Evolutionary conservation across 2,113 vertebrate genomes (phyloP).

Genomic region (Dromiciops gliroides): DNA sequence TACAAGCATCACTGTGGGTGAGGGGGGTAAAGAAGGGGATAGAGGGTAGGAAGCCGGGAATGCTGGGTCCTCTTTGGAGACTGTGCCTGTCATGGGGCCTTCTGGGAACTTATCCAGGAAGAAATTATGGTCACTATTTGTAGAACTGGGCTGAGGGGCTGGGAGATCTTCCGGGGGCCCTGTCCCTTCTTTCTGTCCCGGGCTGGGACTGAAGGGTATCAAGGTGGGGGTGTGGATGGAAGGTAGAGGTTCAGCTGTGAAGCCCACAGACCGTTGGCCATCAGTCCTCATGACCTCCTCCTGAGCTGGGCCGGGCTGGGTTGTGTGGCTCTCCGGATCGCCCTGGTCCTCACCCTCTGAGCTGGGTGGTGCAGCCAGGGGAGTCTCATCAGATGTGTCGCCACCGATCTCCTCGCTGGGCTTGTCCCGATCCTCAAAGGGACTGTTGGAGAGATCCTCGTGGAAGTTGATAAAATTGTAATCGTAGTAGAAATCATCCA

Average conservation of each 20-base stretch:
- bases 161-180: conserved; percentile 72
- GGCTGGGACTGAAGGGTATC: background rate
- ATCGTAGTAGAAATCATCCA: conserved; percentile 98
- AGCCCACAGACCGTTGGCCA: background rate
- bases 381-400: background rate
- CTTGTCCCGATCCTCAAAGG: conserved; percentile 69
- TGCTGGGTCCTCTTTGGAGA: background rate
- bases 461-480: conserved; percentile 99
- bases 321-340: background rate
- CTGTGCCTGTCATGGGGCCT: background rate
- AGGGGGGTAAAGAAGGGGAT: fast-evolving
- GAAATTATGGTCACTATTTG: fast-evolving
- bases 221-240: fast-evolving
- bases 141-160: conserved; percentile 62
- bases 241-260: fast-evolving
- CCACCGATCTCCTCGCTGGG: background rate
- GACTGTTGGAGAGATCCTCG: conserved; percentile 90
- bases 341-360: conserved; percentile 11
- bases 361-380: background rate
- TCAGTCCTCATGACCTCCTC: background rate
- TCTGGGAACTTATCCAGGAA: fast-evolving
- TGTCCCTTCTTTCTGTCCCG: fast-evolving
- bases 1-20: fast-evolving
- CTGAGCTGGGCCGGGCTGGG: background rate
- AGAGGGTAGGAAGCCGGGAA: fast-evolving